Evolutionary conservation across 2,113 vertebrate species (phyloP).

Genomic region (Chionomys nivalis): DNA sequence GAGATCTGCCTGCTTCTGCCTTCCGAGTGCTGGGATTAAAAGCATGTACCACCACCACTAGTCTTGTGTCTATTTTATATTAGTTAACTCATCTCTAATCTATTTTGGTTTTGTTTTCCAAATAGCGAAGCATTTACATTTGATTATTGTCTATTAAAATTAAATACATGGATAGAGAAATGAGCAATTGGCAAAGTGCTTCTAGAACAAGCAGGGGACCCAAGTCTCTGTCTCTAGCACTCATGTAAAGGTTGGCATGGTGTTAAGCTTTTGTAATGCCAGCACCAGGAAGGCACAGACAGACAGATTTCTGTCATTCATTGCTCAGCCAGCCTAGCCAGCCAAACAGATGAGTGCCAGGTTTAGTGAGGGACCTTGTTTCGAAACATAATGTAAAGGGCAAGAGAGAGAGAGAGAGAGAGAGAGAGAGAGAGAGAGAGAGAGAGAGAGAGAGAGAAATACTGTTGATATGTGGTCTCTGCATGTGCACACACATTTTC

Average conservation of each 20-base stretch:
- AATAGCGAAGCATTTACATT: not conserved
- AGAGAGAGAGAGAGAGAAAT: not conserved
- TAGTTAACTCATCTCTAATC: not conserved
- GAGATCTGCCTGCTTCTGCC: no score
- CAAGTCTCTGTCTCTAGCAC: not conserved
- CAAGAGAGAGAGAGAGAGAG: not conserved
- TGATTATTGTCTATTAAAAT: not conserved
- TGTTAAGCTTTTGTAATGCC: not conserved
- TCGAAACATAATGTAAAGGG: not conserved
- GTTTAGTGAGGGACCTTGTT: not conserved
- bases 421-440: not conserved
- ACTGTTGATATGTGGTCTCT: not conserved
- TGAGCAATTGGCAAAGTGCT: not conserved
- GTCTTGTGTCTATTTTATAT: not conserved
- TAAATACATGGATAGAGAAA: not conserved
- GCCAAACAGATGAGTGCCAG: not conserved
- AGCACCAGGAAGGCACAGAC: not conserved
- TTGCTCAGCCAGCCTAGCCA: not conserved
- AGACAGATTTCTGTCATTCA: not conserved
- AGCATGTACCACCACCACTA: no score
- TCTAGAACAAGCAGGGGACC: not conserved
- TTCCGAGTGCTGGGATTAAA: no score
- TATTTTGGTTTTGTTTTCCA: not conserved
- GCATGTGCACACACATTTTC: not conserved
- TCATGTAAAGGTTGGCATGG: not conserved